Conservation (phyloP, 2,113 vertebrate genomes). For the Buteo buteo region DNA sequence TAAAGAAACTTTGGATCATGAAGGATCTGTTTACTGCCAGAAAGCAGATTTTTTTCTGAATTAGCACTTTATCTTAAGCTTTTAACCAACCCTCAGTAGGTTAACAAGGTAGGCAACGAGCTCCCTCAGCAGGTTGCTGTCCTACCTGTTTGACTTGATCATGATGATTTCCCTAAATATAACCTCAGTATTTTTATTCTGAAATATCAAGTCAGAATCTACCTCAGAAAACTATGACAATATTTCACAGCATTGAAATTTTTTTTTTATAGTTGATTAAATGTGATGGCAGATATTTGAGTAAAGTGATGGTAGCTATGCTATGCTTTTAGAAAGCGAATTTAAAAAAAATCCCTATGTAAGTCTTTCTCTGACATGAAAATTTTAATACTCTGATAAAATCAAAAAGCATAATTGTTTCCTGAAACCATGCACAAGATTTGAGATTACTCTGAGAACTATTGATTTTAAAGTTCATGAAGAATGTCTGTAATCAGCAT, state of each 20-base stretch:
- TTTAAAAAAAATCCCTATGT: rapidly evolving
- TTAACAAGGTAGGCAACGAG: not conserved
- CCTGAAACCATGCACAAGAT: not conserved
- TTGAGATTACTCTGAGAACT: not conserved
- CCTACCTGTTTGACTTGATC: not conserved
- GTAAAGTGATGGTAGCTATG: not conserved
- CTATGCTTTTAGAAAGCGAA: not conserved
- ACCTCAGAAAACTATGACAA: not conserved
- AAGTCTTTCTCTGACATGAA: not conserved
- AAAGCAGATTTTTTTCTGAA: not conserved
- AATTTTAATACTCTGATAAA: not conserved
- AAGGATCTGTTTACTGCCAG: not conserved
- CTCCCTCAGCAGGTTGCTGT: not conserved
- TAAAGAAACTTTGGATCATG: not conserved
- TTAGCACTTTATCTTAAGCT: not conserved
- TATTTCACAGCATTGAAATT: not conserved
- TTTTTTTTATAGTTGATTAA: not conserved
- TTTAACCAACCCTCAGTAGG: not conserved
- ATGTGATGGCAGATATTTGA: not conserved
- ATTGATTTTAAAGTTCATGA: slow-evolving; percentile 34
- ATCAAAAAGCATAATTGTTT: slow-evolving; percentile 1
- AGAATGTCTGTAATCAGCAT: slow-evolving; percentile 30
- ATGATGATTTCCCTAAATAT: not conserved
- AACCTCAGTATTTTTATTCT: not conserved
- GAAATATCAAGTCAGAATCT: not conserved